These are phyloP conservation scores for Meles meles DNA, from an alignment of 2,113 vertebrate genomes.

Conservation along the genomic window DNA sequence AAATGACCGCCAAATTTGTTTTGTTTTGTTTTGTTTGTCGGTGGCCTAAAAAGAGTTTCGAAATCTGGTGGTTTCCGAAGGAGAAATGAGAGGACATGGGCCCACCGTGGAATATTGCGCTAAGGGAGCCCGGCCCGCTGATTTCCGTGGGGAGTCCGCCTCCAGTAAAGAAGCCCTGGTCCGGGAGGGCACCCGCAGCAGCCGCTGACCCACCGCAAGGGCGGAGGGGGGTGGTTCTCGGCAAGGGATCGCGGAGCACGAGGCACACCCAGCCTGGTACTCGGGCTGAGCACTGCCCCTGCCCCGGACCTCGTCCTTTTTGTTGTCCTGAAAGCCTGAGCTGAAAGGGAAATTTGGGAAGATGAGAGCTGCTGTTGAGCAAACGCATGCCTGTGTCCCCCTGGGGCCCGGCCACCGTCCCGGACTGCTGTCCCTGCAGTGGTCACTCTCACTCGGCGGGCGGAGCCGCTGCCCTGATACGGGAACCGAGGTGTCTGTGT, in stretches of 20 bases:
- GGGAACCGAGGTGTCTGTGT: not conserved
- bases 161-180: not conserved
- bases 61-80: not conserved
- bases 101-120: not conserved
- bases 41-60: not conserved
- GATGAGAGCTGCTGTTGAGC: not conserved
- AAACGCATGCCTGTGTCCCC: not conserved
- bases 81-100: not conserved
- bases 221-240: not conserved
- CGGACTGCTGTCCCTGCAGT: not conserved
- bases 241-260: not conserved
- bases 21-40: not conserved
- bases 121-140: not conserved
- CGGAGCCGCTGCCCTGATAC: not conserved
- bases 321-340: not conserved
- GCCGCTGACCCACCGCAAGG: not conserved
- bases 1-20: not conserved
- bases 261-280: not conserved
- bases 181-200: fast-evolving
- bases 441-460: not conserved
- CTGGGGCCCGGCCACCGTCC: not conserved
- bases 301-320: not conserved
- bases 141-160: not conserved
- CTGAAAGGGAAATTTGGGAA: not conserved
- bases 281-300: not conserved